Percentiles rank a stretch among this genome's conserved stretches.
These are phyloP conservation scores for Battus philenor DNA, from an alignment of 1,140 invertebrate species.

Conservation along the genomic window DNA sequence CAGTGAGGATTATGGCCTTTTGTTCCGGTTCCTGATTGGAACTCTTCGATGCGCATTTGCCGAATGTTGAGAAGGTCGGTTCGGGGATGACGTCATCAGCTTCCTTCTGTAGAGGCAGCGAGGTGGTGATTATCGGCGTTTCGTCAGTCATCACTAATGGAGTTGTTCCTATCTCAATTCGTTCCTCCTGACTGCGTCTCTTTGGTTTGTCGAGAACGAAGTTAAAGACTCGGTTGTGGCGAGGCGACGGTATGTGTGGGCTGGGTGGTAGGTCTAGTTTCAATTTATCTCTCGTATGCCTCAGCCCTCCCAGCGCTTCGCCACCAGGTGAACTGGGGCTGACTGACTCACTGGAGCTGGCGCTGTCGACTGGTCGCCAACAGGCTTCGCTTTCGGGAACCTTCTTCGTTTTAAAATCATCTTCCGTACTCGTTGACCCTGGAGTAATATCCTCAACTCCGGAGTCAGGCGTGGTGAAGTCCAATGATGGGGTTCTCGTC, in stretches of 20 bases:
- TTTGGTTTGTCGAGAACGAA: conserved; percentile 57
- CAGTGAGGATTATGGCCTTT: conserved; percentile 44
- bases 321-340: conserved; percentile 58
- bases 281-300: conserved; percentile 83
- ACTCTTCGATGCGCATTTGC: conserved; percentile 33
- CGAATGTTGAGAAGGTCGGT: conserved; percentile 64
- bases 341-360: conserved; percentile 59
- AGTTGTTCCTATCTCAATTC: conserved; percentile 19
- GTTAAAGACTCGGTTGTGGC: conserved; percentile 57
- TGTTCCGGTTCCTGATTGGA: conserved; percentile 26
- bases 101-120: conserved; percentile 30
- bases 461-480: conserved; percentile 77
- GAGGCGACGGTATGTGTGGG: conserved; percentile 59
- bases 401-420: conserved; percentile 45
- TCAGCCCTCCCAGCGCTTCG: conserved; percentile 79
- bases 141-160: conserved; percentile 55
- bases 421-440: conserved; percentile 52
- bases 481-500: conserved; percentile 44
- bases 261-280: conserved; percentile 82
- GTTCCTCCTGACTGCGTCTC: conserved; percentile 26
- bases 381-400: conserved; percentile 27
- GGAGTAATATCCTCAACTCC: conserved; percentile 78
- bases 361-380: conserved; percentile 51
- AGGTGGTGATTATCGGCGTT: conserved; percentile 34
- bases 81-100: conserved; percentile 39